Evolutionary conservation across 2,113 vertebrate species (phyloP).

Genomic region (Indri indri): DNA sequence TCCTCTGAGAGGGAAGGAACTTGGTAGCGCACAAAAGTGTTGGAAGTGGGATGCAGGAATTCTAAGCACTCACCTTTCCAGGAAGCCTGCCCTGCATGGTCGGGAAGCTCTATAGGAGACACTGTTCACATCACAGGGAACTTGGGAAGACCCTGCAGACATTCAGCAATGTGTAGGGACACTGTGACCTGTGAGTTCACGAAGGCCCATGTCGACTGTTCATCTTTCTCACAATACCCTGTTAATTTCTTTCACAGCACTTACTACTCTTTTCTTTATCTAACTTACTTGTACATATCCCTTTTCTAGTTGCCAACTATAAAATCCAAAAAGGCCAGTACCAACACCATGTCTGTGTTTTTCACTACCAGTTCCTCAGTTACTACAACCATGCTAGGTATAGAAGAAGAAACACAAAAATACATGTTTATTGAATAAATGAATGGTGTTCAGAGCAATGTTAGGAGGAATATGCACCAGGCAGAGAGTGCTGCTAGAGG

Average conservation of each 20-base stretch:
- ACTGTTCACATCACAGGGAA: background rate
- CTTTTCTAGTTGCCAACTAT: background rate
- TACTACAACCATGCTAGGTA: background rate
- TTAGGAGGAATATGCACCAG: background rate
- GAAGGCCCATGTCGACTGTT: background rate
- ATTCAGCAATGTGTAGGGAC: background rate
- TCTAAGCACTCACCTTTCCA: background rate
- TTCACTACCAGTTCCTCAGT: background rate
- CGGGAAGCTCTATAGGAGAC: rapidly evolving
- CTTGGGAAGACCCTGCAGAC: background rate
- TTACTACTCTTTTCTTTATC: background rate
- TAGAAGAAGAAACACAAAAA: background rate
- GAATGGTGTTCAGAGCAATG: background rate
- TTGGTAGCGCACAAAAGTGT: background rate
- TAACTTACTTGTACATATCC: background rate
- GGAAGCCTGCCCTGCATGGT: background rate
- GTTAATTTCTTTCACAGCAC: background rate
- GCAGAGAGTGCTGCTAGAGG: background rate
- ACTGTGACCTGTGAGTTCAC: background rate
- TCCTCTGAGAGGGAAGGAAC: background rate
- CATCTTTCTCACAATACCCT: background rate
- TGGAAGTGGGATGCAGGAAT: background rate
- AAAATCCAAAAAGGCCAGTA: background rate
- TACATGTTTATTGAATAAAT: background rate
- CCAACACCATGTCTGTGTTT: background rate